phyloP scores from a whole-genome alignment of 1,140 invertebrate genomes.

The Temnothorax longispinosus region DNA sequence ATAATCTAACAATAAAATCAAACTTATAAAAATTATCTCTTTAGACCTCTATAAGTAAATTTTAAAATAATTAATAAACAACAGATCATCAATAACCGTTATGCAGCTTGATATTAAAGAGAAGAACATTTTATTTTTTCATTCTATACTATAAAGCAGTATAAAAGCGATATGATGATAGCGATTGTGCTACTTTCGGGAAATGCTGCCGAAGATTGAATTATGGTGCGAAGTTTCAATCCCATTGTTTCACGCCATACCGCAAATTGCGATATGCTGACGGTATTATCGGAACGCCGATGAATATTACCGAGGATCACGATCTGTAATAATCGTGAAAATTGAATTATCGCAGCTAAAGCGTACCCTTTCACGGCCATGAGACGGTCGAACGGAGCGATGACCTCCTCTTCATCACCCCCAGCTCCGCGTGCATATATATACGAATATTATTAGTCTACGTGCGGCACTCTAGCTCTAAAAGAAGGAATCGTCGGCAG shows the following conservation, averaged over 20 bases:
- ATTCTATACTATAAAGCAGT: background rate
- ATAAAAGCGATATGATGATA: background rate
- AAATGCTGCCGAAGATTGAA: background rate
- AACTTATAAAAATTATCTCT: background rate
- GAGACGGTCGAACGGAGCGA: conserved; percentile 6
- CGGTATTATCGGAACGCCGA: background rate
- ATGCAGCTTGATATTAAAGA: background rate
- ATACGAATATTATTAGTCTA: conserved; percentile 61
- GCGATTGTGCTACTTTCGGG: background rate
- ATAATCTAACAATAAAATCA: background rate
- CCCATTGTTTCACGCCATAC: background rate
- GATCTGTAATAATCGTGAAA: background rate
- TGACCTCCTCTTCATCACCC: background rate
- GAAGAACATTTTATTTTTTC: background rate
- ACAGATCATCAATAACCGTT: conserved; percentile 22
- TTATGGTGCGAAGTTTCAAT: background rate
- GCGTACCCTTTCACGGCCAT: background rate
- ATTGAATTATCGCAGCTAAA: background rate
- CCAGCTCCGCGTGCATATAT: conserved; percentile 46
- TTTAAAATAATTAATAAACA: background rate
- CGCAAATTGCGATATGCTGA: background rate
- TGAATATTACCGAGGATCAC: background rate
- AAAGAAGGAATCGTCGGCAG: conserved; percentile 22
- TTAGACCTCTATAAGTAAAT: background rate
- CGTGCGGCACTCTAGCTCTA: conserved; percentile 64